Conservation (phyloP, 1,140 invertebrate species). For the Drosophila subobscura region DNA sequence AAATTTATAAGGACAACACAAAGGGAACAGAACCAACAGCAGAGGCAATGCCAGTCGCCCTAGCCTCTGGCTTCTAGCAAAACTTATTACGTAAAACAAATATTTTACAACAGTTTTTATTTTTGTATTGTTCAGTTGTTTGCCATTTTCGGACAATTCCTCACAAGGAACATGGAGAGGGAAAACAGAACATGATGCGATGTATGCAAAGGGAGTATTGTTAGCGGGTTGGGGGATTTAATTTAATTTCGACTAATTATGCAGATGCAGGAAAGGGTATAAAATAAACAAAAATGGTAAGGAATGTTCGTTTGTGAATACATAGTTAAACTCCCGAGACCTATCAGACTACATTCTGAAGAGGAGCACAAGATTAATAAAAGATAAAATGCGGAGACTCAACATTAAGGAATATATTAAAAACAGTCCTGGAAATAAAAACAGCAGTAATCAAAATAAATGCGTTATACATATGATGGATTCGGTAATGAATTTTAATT, state of each 20-base stretch:
- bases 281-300: neutral
- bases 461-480: no score
- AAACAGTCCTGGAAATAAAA: no score
- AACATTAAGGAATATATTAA: no score
- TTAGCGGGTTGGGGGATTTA: conserved; percentile 15
- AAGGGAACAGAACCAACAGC: conserved; percentile 19
- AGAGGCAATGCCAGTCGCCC: conserved; percentile 20
- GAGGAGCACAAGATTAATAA: no score
- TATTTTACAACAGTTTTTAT: conserved; percentile 70
- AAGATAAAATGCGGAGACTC: no score
- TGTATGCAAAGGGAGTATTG: conserved; percentile 5
- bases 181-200: neutral
- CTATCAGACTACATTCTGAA: neutral
- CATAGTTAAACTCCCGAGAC: neutral
- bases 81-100: conserved; percentile 77
- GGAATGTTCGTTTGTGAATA: neutral
- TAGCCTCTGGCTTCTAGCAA: conserved; percentile 47
- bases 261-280: conserved; percentile 1
- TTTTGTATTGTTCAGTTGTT: conserved; percentile 47
- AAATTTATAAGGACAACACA: conserved; percentile 76
- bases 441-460: no score
- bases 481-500: no score
- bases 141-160: conserved; percentile 21
- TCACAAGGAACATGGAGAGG: neutral
- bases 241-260: conserved; percentile 1